Evolutionary conservation across 2,797 vertebrate genomes (phyloP).

Genomic region (Falco concolor): DNA sequence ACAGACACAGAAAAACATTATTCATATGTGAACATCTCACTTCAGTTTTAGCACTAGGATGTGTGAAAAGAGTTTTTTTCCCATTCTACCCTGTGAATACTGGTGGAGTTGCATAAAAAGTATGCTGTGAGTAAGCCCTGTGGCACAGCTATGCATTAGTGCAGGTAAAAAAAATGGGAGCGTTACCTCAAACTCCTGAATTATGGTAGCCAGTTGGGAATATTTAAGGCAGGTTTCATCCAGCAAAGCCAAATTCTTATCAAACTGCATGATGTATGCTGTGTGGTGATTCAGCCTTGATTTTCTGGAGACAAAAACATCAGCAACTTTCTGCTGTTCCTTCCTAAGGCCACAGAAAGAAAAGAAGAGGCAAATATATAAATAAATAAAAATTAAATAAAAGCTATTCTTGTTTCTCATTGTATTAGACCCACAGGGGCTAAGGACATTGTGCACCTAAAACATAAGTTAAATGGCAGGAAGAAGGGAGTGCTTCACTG

Average conservation of each 20-base stretch:
- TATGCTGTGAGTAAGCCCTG: not conserved
- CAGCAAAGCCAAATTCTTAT: slow-evolving; percentile 84
- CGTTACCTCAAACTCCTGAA: slow-evolving; percentile 87
- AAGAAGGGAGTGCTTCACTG: not conserved
- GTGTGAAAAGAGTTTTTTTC: not conserved
- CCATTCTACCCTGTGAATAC: not conserved
- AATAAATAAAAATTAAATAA: not conserved
- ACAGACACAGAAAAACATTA: not conserved
- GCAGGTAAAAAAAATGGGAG: not conserved
- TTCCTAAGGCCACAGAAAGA: slow-evolving; percentile 77
- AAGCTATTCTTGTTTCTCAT: not conserved
- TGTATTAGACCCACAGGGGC: not conserved
- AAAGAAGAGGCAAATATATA: not conserved
- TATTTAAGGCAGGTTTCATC: slow-evolving; percentile 81
- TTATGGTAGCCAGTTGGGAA: slow-evolving; percentile 75
- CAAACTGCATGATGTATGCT: slow-evolving; percentile 87
- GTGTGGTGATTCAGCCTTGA: slow-evolving; percentile 85
- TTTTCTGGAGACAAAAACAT: slow-evolving; percentile 85
- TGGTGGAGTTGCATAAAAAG: not conserved
- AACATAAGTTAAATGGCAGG: not conserved
- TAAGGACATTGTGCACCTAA: not conserved
- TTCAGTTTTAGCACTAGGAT: not conserved
- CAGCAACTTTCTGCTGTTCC: slow-evolving; percentile 86
- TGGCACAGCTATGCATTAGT: not conserved
- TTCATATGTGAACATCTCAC: not conserved